Evolutionary conservation across 2,797 vertebrate genomes (phyloP), one percentile per base, ranked within the genome.

Genomic region (Neostethus bicornis): DNA sequence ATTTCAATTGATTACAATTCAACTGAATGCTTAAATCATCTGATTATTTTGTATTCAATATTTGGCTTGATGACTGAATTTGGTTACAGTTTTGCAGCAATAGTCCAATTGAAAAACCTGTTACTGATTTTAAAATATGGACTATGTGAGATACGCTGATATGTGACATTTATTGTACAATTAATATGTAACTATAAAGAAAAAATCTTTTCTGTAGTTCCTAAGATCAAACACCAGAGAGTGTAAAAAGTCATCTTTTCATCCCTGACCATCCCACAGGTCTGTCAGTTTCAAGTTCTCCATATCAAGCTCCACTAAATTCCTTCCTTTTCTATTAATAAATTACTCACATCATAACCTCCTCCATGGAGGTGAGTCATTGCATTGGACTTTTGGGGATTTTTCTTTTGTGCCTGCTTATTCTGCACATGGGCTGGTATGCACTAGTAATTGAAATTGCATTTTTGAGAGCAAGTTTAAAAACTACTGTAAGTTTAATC

Each of bases 151-250:
- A n/a, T n/a, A n/a, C n/a, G n/a, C n/a, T n/a, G n/a, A n/a, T n/a
- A n/a, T n/a, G n/a, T n/a, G n/a, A n/a, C n/a, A 14, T 32, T 50
- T 0, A 50, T 28, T 51, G 28, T n/a, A n/a, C n/a, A n/a, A n/a
- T n/a, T n/a, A n/a, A n/a, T n/a, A n/a, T n/a, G n/a, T n/a, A n/a
- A n/a, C n/a, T n/a, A n/a, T n/a, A n/a, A n/a, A n/a, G n/a, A n/a
- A n/a, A n/a, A n/a, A n/a, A n/a, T n/a, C n/a, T 24, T 38, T 59
- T 12, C 39, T 31, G 44, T 2, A 34, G 45, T 62, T 79, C 38
- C 38, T 8, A 21, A 32, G 4, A 70, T 2, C 48, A 3, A 23
- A 65, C 91, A 90, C 84, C 75, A 89, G 90, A 86, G 80, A 83
- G 88, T 39, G 43, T 14, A 61, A 49, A 46, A 60, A 31, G 34